Base-by-base conservation (phyloP, 2,797 vertebrate species). In the Margarornis squamiger region DNA sequence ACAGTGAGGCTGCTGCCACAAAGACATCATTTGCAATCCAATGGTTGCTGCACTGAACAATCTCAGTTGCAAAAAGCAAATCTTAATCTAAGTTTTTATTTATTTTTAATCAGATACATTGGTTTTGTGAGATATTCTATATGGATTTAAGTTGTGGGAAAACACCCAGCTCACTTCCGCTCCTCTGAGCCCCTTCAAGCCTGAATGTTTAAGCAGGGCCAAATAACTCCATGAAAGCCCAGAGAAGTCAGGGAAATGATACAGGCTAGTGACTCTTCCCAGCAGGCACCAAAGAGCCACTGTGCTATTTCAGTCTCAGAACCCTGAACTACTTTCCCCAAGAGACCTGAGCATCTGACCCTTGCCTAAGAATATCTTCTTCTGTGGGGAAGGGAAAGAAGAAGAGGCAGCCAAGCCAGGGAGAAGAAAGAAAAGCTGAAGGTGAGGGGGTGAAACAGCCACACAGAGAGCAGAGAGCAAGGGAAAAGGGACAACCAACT, bases 271-370 rank as follows among this genome's bases (percentile, higher is more conserved):
- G 0, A 75, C 34, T 76, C 34, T 74, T 86, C 73, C 58, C 65
- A 93, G 82, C 78, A 88, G 61, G 83, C 32, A 94, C 38, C 43
- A 90, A 85, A 82, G 90, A 83, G 43, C 36, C 79, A 59, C 61
- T 29, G 62, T 46, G n/a, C 58, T 92, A 81, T 93, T 96, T 95
- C 34, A 41, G 63, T 73, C 70, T 88, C 70, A 82, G 77, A 92
- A 85, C 22, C 45, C 62, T 65, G 55, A 93, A 51, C 68, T 68
- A 71, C 61, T 81, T 89, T 70, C n/a, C 77, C 84, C 46, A 52
- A 68, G 39, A 92, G 55, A 72, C 54, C 41, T 26, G 32, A 77
- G 63, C 6, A 46, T 63, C n/a, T 88, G 86, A 91, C 74, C 86
- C 36, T 82, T 41, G 26, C 45, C 79, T 84, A 94, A 92, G 68